phyloP scores from a whole-genome alignment of 1,140 invertebrate genomes.

The Ceratina australensis region DNA sequence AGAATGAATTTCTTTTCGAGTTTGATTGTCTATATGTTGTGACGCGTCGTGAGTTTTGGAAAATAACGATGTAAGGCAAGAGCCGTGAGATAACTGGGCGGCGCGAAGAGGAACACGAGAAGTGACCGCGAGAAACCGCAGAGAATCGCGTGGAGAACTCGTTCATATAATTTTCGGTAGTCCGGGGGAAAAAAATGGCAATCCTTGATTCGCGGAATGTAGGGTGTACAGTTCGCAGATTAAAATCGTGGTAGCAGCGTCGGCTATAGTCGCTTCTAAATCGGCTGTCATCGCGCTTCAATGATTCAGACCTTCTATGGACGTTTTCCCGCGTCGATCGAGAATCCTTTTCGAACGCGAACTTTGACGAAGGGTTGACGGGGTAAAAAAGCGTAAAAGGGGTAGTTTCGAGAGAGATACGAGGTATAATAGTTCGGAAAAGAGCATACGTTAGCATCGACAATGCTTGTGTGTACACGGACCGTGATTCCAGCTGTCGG shows the following conservation, averaged over 20 bases:
- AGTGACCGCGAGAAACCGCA: constrained; percentile 40
- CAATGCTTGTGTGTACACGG: constrained; percentile 26
- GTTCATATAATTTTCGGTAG: constrained; percentile 24
- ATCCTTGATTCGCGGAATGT: background rate
- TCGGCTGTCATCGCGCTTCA: constrained; percentile 11
- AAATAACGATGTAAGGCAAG: constrained; percentile 22
- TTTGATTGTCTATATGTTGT: too few species aligned
- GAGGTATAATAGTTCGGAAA: constrained; percentile 43
- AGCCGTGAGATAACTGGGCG: constrained; percentile 42
- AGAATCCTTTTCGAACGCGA: constrained; percentile 12
- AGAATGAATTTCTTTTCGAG: background rate
- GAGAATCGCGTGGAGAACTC: constrained; percentile 22
- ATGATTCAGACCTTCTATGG: constrained; percentile 21
- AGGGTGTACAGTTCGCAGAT: background rate
- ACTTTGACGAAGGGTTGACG: background rate
- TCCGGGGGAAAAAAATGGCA: too few species aligned
- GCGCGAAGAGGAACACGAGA: constrained; percentile 37
- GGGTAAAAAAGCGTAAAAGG: background rate
- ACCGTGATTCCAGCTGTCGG: constrained; percentile 18
- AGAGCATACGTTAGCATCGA: constrained; percentile 53
- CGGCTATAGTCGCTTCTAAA: background rate
- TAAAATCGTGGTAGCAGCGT: background rate
- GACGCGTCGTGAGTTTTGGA: background rate
- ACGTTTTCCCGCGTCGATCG: constrained; percentile 15
- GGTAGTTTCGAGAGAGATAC: constrained; percentile 36